Evolutionary conservation across 2,888 invertebrate species (phyloP).

Genomic region (Melipona beecheii): DNA sequence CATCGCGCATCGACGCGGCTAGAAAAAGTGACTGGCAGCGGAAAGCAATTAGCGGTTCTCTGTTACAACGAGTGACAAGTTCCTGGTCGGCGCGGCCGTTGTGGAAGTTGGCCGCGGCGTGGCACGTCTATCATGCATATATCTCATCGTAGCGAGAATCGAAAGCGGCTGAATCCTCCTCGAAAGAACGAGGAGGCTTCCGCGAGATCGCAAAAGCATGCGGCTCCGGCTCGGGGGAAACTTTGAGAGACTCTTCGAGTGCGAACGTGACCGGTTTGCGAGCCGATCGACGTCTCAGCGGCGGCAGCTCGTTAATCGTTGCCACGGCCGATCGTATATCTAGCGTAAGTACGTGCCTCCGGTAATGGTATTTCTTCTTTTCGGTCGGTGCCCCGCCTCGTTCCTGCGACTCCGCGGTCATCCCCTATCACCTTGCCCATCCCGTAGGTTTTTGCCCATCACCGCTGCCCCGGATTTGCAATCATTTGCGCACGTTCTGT

Average conservation of each 20-base stretch:
- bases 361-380: constrained; percentile 47
- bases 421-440: constrained; percentile 10
- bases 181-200: background rate
- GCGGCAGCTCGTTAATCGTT: constrained; percentile 61
- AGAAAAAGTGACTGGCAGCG: background rate
- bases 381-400: constrained; percentile 22
- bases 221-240: too few relatives aligned
- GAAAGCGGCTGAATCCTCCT: background rate
- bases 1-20: background rate
- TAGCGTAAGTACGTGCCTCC: constrained; percentile 48
- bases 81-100: constrained; percentile 18
- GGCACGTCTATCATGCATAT: too few relatives aligned
- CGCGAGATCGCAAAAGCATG: background rate
- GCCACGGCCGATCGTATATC: constrained; percentile 41
- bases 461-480: constrained; percentile 29
- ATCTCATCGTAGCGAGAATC: background rate
- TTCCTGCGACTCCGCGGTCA: constrained; percentile 37
- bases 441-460: constrained; percentile 29
- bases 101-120: constrained; percentile 11
- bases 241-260: background rate
- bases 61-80: constrained; percentile 38
- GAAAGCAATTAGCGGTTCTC: constrained; percentile 40
- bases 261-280: constrained; percentile 46
- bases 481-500: constrained; percentile 42
- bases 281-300: constrained; percentile 2